Evolutionary conservation across 2,888 invertebrate genomes (phyloP), one percentile per base, ranked within the genome.

Genomic region (Stenurella melanura): DNA sequence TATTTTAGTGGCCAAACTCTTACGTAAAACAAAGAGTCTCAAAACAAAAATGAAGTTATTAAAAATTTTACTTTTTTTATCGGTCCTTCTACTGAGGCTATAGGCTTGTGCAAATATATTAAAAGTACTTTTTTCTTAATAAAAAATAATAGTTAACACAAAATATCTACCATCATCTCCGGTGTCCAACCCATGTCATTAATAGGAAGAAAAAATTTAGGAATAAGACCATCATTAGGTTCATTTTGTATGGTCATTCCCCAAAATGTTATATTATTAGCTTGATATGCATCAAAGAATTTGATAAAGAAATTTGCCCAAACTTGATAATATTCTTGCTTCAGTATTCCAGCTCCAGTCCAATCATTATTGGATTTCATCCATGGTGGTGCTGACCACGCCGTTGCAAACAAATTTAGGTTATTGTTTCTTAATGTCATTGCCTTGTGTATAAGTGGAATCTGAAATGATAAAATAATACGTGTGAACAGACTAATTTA

Each of bases 211-310:
- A 75, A 15, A 0, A 11, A 26, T 1, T 9, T n/a, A 61, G 79
- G 64, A 17, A 79, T n/a, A 21, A 75, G 61, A 15, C 78, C 81
- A 85, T 94, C 93, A 5, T 92, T 86, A 0, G 98, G 97, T 87
- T 98, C 97, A 87, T 97, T 98, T 26, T 96, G 96, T 0, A 95
- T 94, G 0, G 97, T 95, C 42, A 97, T 90, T 0, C 94, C 96
- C 97, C 97, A 98, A 80, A 95, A 92, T 1, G 91, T 88, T 57
- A 93, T 89, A 17, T 93, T 93, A n/a, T 93, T 89, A 42, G 92
- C 91, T 76, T 92, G 90, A 89, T 97, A 97, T 74, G 92, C 93
- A 79, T 96, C 93, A 57, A 97, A 88, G 90, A 96, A 97, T 87
- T 93, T 95, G 4, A 96, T 85, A 87, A 95, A 93, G 86, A 97